Evolutionary conservation across 2,888 invertebrate genomes (phyloP), one percentile per base, ranked within the genome.

Genomic region (Drosophila merina): DNA sequence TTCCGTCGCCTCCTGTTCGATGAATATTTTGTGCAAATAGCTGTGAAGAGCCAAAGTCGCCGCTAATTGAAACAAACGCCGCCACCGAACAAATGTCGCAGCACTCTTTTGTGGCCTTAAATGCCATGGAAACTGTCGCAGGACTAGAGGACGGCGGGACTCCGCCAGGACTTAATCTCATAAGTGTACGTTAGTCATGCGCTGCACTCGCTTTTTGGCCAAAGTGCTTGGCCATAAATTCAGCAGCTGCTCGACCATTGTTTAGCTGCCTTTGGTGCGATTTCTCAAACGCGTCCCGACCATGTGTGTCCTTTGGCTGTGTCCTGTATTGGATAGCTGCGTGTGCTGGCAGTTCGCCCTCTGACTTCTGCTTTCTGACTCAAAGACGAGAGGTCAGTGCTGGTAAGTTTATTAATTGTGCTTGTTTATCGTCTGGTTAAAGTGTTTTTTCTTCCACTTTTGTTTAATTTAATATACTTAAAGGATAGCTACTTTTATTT

Each of bases 201-300:
- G 74, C 59, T 63, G 72, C 63, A 69, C 66, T 68, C 45, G 25
- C 54, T 26, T 47, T 20, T 72, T 62, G 63, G 77, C 87, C 83
- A 79, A 26, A 88, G 86, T 89, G 87, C 81, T 73, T 73, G 74
- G 83, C 72, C 78, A 89, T 88, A 89, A 88, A 88, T 88, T 88
- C 12, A 49, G 57, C 40, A 33, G 67, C 49, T 73, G 63, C 44
- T 45, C 36, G 52, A 36, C 30, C 68, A 67, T 67, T 66, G 62
- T 50, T 63, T 71, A 54, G 70, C 72, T 64, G 66, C 73, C 74
- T 70, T 64, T 62, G 67, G 28, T 76, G 87, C 79, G 79, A 87
- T 85, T 85, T 88, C 88, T 85, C 88, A 85, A 77, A 58, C 85
- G 76, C 72, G 68, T 80, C 57, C 75, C 63, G 68, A 57, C 66